phyloP scores from a whole-genome alignment of 2,113 vertebrate species.

The Camelus dromedarius region DNA sequence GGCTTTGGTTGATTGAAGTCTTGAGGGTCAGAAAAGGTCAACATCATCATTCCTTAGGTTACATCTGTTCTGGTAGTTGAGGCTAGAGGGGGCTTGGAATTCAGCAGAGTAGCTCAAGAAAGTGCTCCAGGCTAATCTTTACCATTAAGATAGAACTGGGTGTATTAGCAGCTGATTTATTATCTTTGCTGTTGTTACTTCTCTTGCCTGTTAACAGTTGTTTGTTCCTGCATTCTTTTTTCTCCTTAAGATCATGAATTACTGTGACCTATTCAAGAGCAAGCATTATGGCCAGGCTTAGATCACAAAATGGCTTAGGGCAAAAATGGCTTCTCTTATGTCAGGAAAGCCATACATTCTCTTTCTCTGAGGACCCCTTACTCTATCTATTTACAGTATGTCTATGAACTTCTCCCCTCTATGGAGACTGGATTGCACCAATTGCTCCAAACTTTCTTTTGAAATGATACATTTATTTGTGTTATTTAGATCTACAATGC shows the following conservation, averaged over 20 bases:
- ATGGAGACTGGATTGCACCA: background rate
- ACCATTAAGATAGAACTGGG: background rate
- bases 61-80: background rate
- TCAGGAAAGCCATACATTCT: background rate
- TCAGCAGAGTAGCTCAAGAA: background rate
- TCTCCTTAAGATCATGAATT: background rate
- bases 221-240: background rate
- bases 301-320: background rate
- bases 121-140: background rate
- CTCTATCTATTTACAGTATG: background rate
- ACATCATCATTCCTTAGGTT: background rate
- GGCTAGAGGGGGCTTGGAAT: background rate
- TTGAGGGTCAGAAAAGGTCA: background rate
- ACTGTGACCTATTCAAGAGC: background rate
- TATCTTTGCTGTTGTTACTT: background rate
- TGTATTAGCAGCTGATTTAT: background rate
- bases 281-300: background rate
- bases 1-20: background rate
- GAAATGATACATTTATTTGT: background rate
- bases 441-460: background rate
- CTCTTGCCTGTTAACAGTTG: background rate
- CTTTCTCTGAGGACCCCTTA: background rate
- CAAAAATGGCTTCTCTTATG: background rate
- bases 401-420: background rate
- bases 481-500: no score